These are phyloP conservation scores for Ptychadena robeensis DNA, from an alignment of 2,797 vertebrate species.

Conservation along the genomic window DNA sequence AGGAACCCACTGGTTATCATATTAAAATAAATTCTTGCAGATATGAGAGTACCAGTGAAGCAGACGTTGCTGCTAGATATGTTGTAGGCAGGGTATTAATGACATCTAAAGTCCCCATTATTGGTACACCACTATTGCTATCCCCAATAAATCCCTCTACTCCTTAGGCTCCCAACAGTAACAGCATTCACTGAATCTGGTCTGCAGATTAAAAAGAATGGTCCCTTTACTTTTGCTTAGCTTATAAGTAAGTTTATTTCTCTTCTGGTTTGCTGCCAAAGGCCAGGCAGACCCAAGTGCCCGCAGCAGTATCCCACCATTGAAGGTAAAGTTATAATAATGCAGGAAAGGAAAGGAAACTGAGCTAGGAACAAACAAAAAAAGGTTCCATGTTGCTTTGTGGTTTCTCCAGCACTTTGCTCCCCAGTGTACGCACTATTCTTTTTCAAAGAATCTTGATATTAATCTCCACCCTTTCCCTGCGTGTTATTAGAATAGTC, in stretches of 20 bases:
- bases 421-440: conserved; percentile 39
- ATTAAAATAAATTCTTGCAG: no score
- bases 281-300: background rate
- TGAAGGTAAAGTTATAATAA: conserved; percentile 34
- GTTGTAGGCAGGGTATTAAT: no score
- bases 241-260: conserved; percentile 7
- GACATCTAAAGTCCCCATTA: no score
- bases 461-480: conserved; percentile 40
- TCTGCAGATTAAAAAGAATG: background rate
- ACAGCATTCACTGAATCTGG: background rate
- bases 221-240: background rate
- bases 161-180: background rate
- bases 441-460: conserved; percentile 29
- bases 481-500: conserved; percentile 23
- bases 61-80: no score
- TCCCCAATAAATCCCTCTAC: no score
- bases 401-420: conserved; percentile 26
- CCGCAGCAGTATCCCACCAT: conserved; percentile 41
- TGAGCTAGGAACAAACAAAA: conserved; percentile 36
- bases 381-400: conserved; percentile 32
- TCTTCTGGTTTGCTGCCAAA: conserved; percentile 20
- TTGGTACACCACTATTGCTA: no score
- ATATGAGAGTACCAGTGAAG: no score
- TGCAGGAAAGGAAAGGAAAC: conserved; percentile 37
- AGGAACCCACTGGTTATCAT: no score